phyloP scores from a whole-genome alignment of 2,113 vertebrate genomes.

The Catharus bicknelli region DNA sequence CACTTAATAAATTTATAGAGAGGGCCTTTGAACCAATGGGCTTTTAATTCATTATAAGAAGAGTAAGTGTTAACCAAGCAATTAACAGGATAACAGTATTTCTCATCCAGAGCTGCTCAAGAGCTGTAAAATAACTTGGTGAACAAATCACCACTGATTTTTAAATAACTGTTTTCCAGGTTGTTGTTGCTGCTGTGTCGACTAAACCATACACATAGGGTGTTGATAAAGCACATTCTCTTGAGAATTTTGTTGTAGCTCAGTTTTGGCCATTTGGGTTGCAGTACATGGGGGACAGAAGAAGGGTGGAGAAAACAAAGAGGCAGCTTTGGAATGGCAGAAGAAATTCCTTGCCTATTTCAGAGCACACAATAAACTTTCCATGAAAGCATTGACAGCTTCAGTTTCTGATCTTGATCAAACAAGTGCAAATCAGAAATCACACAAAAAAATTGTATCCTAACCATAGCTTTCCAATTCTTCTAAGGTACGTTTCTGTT shows the following conservation, averaged over 20 bases:
- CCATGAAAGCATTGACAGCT: background rate
- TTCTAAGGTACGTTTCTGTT: background rate
- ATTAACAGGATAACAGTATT: conserved; percentile 33
- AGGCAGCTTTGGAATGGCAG: background rate
- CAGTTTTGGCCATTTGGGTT: background rate
- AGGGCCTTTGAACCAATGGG: background rate
- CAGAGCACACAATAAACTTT: background rate
- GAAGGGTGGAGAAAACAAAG: background rate
- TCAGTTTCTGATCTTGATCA: background rate
- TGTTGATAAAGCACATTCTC: background rate
- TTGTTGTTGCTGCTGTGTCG: background rate
- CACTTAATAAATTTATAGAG: conserved; percentile 26
- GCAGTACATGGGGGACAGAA: background rate
- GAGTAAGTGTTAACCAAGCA: conserved; percentile 30
- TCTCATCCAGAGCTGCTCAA: conserved; percentile 1
- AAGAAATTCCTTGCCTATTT: background rate
- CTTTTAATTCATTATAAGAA: conserved; percentile 22
- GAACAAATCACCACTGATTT: conserved; percentile 6
- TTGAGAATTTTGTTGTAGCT: background rate
- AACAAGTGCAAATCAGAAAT: background rate
- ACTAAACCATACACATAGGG: background rate
- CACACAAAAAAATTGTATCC: background rate
- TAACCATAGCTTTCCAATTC: background rate
- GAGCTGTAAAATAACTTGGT: conserved; percentile 2
- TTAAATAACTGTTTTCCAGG: conserved; percentile 16